Percentiles rank a stretch among this genome's conserved stretches.
phyloP scores from a whole-genome alignment of 2,797 vertebrate genomes.

The Sphaeramia orbicularis region DNA sequence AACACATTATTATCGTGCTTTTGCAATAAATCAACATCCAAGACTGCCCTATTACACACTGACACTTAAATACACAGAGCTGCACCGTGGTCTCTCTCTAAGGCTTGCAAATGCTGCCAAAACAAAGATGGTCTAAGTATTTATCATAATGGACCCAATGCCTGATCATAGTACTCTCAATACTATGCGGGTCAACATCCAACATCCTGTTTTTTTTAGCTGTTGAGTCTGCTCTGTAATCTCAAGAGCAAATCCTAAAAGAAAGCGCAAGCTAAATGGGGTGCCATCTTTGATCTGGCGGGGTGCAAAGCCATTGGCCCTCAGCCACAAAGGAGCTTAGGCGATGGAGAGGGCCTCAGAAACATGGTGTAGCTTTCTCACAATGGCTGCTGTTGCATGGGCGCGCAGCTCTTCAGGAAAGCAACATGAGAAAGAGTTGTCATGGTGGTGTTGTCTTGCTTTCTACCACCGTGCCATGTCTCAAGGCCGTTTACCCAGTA shows the following conservation, averaged over 20 bases:
- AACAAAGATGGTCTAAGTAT: constrained; percentile 71
- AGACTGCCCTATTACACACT: constrained; percentile 26
- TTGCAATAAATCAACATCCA: constrained; percentile 26
- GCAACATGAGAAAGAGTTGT: constrained; percentile 68
- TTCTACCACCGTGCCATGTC: constrained; percentile 67
- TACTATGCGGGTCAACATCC: constrained; percentile 76
- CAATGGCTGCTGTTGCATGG: constrained; percentile 74
- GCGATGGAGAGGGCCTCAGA: constrained; percentile 80
- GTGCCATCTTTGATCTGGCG: constrained; percentile 85
- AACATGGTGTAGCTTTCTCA: constrained; percentile 80
- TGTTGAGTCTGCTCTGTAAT: constrained; percentile 72
- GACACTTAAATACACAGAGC: constrained; percentile 48
- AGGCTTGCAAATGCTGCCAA: constrained; percentile 63
- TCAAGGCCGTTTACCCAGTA: constrained; percentile 72
- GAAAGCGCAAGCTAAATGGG: constrained; percentile 80
- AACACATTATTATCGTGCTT: constrained; percentile 17
- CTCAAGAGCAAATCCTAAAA: constrained; percentile 82
- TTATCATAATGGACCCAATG: constrained; percentile 68
- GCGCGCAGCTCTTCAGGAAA: constrained; percentile 71
- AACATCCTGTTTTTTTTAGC: constrained; percentile 64
- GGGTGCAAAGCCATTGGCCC: constrained; percentile 83
- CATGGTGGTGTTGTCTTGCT: constrained; percentile 63
- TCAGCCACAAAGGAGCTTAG: constrained; percentile 83
- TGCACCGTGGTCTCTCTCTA: constrained; percentile 55
- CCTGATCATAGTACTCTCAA: constrained; percentile 70